Base-by-base conservation (phyloP, 1,140 invertebrate species). In the Globodera rostochiensis region DNA sequence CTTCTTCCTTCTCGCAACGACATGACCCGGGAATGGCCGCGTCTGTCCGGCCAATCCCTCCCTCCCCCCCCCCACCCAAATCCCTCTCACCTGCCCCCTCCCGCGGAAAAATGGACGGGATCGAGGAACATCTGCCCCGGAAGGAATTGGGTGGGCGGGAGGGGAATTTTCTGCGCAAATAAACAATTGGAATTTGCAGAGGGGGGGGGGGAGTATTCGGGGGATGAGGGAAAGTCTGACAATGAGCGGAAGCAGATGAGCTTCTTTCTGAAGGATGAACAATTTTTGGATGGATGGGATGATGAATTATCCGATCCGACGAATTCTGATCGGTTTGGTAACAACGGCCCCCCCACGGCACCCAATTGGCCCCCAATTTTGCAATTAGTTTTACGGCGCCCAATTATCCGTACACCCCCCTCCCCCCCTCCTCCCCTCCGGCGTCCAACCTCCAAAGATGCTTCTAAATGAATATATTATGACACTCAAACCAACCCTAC, bases 111-210 rank as follows among this genome's bases (percentile, higher is more conserved):
- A 50, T 50, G 50, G 50, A 50, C 11, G 57, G 13, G 57, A 36
- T 7, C 49, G 45, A 69, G 15, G 76, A 78, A 78, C 76, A 78
- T 78, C 76, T 78, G 76, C 64, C 76, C 76, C 60, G 76, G 76
- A 70, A 69, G 19, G 57, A 60, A 60, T 60, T 60, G 57, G 57
- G 50, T 50, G 6, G 50, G 50, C 50, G 50, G 57, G 64, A 60
- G 69, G 76, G 50, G 57, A 78, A 78, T 78, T 64, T 78, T 78
- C 76, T 78, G 76, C 76, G 76, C 76, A 78, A 78, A 78, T 78
- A 78, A 78, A 78, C 76, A 78, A 78, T 78, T 77, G 69, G 25
- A 78, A 78, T 64, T 45, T 76, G 74, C 6, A 21, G 36, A 57
- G 45, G n/a, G 57, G 36, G 49, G 45, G 25, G 15, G 25, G 15